Base-by-base conservation (phyloP, 2,797 vertebrate species). In the Brotula barbata region DNA sequence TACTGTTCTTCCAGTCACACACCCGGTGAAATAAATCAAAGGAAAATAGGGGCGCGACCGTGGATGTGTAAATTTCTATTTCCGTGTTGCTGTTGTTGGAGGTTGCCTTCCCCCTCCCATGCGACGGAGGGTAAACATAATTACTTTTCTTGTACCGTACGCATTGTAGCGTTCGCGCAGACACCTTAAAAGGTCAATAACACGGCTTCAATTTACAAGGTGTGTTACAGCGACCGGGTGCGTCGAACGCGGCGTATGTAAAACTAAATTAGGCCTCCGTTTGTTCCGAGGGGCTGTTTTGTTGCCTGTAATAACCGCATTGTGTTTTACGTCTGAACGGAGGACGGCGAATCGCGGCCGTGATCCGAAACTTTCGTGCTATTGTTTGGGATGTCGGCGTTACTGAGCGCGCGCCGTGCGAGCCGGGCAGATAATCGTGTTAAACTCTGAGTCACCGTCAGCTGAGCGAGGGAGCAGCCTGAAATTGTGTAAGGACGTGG, bases 21-120 rank as follows among this genome's bases (percentile, higher is more conserved):
- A 79, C 68, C 25, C n/a, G n/a, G n/a, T n/a, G n/a, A 86, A 75
- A 87, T 72, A 83, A 85, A 84, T 82, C 73, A 82, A 76, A 86
- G 58, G 47, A 36, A 75, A 70, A 73, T 58, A 64, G 61, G 62
- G 65, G 71, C 81, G 67, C 25, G 25, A 28, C 73, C 61, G 64
- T 73, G 71, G 81, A 83, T 80, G 46, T 66, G 75, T 82, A 58
- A 71, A 86, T 78, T 85, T 80, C 64, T 77, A 62, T 83, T 85
- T 81, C 58, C 53, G 68, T 67, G 22, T 62, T 79, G 80, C 78
- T 78, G 66, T 82, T 69, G 25, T 3, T 71, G 46, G 71, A 75
- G 13, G 57, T 72, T 54, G 47, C 20, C 1, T 50, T 39, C n/a
- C n/a, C n/a, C n/a, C n/a, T n/a, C n/a, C n/a, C n/a, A n/a, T n/a